phyloP scores from a whole-genome alignment of 2,888 invertebrate species.

The Cacoxenus indagator region DNA sequence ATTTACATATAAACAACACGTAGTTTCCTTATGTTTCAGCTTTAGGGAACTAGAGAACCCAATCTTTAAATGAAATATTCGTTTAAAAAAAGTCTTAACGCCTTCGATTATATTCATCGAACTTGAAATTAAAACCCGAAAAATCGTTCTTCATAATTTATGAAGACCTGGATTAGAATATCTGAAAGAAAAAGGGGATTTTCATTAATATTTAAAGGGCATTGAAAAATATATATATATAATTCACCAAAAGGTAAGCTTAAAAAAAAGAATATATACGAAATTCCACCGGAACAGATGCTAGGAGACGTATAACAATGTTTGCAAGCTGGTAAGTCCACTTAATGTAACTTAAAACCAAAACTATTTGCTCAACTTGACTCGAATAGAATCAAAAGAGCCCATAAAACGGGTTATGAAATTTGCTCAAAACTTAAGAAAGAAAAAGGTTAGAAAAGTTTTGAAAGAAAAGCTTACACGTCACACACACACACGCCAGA shows the following conservation, averaged over 20 bases:
- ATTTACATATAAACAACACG: no score
- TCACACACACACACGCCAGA: constrained; percentile 19
- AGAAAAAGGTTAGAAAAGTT: background rate
- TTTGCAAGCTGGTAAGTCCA: constrained; percentile 69
- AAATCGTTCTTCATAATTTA: background rate
- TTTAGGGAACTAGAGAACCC: no score
- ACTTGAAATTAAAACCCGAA: constrained; percentile 14
- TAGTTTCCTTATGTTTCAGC: no score
- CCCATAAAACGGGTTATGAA: constrained; percentile 36
- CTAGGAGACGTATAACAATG: constrained; percentile 65
- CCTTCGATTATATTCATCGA: no score
- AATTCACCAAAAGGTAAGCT: constrained; percentile 66
- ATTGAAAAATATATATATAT: constrained; percentile 21
- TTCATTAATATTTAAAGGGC: constrained; percentile 31
- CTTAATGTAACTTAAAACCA: constrained; percentile 48
- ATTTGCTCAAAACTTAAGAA: constrained; percentile 45
- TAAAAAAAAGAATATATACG: constrained; percentile 47
- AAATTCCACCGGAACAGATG: constrained; percentile 66
- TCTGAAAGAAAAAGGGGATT: constrained; percentile 32
- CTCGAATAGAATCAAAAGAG: constrained; percentile 44
- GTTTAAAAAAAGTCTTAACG: no score
- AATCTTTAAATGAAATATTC: no score
- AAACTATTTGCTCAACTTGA: constrained; percentile 50
- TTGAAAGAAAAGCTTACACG: constrained; percentile 7
- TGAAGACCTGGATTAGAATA: constrained; percentile 31